These are phyloP conservation scores for Dromas ardeola DNA, from an alignment of 2,113 vertebrate species.

Conservation along the genomic window DNA sequence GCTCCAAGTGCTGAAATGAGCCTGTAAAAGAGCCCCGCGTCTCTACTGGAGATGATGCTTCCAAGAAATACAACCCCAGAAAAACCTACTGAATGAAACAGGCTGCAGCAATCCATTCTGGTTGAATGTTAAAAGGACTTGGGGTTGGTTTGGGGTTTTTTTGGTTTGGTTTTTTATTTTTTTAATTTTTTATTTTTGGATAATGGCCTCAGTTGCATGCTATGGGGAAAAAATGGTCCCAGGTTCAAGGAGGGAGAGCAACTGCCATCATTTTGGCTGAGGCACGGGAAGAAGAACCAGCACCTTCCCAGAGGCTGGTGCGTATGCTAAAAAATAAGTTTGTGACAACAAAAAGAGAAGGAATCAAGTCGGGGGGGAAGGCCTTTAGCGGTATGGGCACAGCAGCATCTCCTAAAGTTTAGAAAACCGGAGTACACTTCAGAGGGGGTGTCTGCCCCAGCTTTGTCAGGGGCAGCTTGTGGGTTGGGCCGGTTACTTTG, in stretches of 20 bases:
- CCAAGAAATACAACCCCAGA: neutral
- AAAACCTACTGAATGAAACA: neutral
- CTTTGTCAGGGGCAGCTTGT: neutral
- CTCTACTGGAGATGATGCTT: neutral
- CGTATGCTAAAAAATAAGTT: neutral
- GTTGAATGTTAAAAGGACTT: neutral
- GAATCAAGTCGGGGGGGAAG: fast-evolving
- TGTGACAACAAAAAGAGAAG: neutral
- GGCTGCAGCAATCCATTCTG: neutral
- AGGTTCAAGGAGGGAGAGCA: neutral
- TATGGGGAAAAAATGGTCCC: neutral
- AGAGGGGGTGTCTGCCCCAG: neutral
- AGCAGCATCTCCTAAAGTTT: neutral
- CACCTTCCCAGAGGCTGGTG: neutral
- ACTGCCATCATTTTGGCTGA: neutral
- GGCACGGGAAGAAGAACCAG: neutral
- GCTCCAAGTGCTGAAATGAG: neutral
- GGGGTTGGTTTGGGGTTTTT: neutral
- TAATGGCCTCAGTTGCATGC: neutral
- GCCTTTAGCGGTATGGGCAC: neutral
- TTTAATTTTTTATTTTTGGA: neutral
- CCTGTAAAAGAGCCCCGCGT: neutral
- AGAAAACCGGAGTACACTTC: neutral
- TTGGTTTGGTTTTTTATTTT: too few species aligned
- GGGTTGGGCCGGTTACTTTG: neutral